Evolutionary conservation across 2,888 invertebrate genomes (phyloP), one percentile per base, ranked within the genome.

Genomic region (Diarsia mendica): DNA sequence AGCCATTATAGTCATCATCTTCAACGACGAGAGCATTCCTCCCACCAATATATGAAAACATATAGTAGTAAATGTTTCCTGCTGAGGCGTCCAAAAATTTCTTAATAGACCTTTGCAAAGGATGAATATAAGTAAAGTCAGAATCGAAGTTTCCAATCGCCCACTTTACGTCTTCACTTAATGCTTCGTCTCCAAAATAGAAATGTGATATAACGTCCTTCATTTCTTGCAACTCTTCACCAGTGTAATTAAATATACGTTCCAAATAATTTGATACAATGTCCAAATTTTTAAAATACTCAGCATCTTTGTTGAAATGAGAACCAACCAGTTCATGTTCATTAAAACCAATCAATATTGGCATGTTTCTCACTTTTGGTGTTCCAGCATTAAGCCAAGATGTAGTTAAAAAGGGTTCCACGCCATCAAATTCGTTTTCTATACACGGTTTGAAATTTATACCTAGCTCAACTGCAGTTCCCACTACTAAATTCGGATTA

Each of bases 341-440:
- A 63, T 87, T 93, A 63, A 91, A 94, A 3, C 95, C 95, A 5
- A 92, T 82, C 20, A 95, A 71, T 39, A 94, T 80, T 10, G 92
- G 87, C 20, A 92, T 86, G 39, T 88, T 84, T 60, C 79, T 89
- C 0, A 85, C 89, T 89, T 92, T 93, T 0, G 91, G 88, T 1
- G 86, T 75, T n/a, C 83, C 60, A 44, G 89, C 78, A 58, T 88
- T 88, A 3, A 91, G 76, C 81, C 93, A 92, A 77, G 89, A 86
- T 28, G 87, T 87, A 6, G 89, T 82, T 49, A 94, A 74, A 69
- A 95, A 91, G 1, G 87, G 82, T 58, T 92, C 91, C 0, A 92
- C 89, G 44, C 82, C 85, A 4, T 92, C 88, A 68, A 93, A 92
- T 65, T 88, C 72, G 44, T 87, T 87, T 84, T 95, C 95, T 3